phyloP scores from a whole-genome alignment of 2,888 invertebrate species.

The Andrena praecox region DNA sequence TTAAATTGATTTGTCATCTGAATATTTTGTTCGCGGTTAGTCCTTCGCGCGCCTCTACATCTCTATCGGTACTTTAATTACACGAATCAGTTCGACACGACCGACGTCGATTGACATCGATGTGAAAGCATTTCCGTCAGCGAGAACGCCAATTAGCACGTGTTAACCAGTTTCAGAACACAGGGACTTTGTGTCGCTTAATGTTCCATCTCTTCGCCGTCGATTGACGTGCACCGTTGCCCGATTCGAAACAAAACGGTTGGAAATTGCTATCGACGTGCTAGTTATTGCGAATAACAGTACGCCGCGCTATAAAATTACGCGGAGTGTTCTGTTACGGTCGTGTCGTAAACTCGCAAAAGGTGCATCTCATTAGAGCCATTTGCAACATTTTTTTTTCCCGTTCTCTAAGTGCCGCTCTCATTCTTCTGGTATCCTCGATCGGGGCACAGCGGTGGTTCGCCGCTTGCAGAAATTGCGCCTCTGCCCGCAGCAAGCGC shows the following conservation, averaged over 20 bases:
- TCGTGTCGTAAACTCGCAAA: neutral
- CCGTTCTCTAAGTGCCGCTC: no score
- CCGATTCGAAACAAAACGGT: slow-evolving; percentile 2
- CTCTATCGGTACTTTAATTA: slow-evolving; percentile 17
- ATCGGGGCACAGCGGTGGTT: no score
- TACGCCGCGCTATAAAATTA: neutral
- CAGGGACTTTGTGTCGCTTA: slow-evolving; percentile 31
- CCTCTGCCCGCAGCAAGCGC: no score
- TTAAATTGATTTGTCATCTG: neutral
- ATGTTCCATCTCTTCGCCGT: slow-evolving; percentile 30
- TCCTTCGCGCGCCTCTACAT: neutral
- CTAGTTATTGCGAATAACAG: slow-evolving; percentile 2
- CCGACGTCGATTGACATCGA: slow-evolving; percentile 14
- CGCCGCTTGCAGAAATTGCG: no score
- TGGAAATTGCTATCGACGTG: slow-evolving; percentile 7
- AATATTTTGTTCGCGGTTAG: slow-evolving; percentile 14
- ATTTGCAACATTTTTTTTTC: neutral
- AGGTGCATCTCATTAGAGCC: neutral
- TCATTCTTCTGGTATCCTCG: no score
- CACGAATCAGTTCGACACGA: slow-evolving; percentile 27
- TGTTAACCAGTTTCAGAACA: slow-evolving; percentile 43
- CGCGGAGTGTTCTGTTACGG: neutral
- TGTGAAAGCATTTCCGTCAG: slow-evolving; percentile 43
- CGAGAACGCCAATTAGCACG: slow-evolving; percentile 41
- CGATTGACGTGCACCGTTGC: slow-evolving; percentile 24